Base-by-base conservation (phyloP, 2,113 vertebrate genomes). In the Electrona antarctica region DNA sequence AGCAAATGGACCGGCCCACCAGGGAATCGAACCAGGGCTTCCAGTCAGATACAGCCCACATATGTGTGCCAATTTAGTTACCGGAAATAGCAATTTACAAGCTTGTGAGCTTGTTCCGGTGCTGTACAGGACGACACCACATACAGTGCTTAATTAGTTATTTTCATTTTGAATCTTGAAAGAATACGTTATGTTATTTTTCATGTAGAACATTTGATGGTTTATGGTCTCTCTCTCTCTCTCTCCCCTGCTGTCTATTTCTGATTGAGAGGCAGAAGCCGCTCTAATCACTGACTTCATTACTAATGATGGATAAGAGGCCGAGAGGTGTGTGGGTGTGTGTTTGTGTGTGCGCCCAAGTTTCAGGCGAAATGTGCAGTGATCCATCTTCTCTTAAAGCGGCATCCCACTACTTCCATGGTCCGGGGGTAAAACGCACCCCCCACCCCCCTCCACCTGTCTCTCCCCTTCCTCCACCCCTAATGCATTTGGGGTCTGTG, bases 221-320 rank as follows among this genome's bases (percentile, higher is more conserved):
- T 41, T 3, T 61, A 46, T 21, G 21, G 21, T 64, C 60, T 7
- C 29, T 41, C 71, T 74, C 63, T 70, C 67, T 70, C 67, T 74
- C 75, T 78, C 67, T 69, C 21, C 10, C 45, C 14, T 65, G 21
- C 58, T 9, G 64, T 69, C 63, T 76, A 49, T 49, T 12, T 62
- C 67, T 83, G 79, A 89, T 82, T 64, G 79, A 88, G 80, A 67
- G 83, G 72, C 77, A 63, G 29, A 77, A 76, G 56, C 60, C 15
- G 7, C 63, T 76, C 79, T 77, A 81, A 85, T 89, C 82, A 74
- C 82, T 73, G 80, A 76, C 87, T 83, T 91, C 74, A 87, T 88
- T 91, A 90, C 73, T 14, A 56, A 79, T 90, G 85, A 89, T 85
- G 83, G 85, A 92, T 90, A 87, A 68, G 66, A 66, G 33, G 58